Base-by-base conservation (phyloP, 2,797 vertebrate genomes). In the Enteromius unitaeniatus region DNA sequence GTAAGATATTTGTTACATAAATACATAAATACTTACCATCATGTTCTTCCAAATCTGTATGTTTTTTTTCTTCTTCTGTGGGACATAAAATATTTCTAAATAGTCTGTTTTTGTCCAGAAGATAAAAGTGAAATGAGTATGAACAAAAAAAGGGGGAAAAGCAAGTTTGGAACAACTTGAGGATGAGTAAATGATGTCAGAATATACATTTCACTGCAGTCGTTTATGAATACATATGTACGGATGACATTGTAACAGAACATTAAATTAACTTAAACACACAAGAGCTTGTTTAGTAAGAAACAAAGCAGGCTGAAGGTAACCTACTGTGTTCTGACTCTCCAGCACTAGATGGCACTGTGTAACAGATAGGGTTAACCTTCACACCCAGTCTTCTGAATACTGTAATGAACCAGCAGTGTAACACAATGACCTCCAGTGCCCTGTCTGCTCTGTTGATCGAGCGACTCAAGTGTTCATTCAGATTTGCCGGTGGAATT, bases 281-380 rank as follows among this genome's bases (percentile, higher is more conserved):
- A 73, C 64, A 55, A 73, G 47, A 51, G 7, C 49, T 70, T 67
- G 70, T 82, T 86, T 85, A 80, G 64, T 17, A 34, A 72, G 45
- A 88, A 53, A 64, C 2, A 0, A 78, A 45, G 82, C 78, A 64
- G 51, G 69, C 42, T 75, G 78, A 82, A 64, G 79, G n/a, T 76
- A 65, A 82, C 23, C 53, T 79, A 55, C 62, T 86, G 75, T 85
- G n/a, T 26, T 49, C 19, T 37, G 45, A 6, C 26, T 49, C 26
- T 58, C 28, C 3, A 78, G 31, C 89, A 88, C 85, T 85, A 87
- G 89, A 87, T 88, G 89, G 86, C 88, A 89, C 84, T 90, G 87
- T 88, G 85, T 79, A 73, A 87, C 72, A 85, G 81, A 83, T n/a
- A 42, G 23, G 84, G 77, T 73, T 68, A 49, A 28, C 51, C 37